A percentile compares a stretch with the other conserved stretches of the same genome.
phyloP scores from a whole-genome alignment of 2,888 invertebrate species.

The Cremastinae sp. region DNA sequence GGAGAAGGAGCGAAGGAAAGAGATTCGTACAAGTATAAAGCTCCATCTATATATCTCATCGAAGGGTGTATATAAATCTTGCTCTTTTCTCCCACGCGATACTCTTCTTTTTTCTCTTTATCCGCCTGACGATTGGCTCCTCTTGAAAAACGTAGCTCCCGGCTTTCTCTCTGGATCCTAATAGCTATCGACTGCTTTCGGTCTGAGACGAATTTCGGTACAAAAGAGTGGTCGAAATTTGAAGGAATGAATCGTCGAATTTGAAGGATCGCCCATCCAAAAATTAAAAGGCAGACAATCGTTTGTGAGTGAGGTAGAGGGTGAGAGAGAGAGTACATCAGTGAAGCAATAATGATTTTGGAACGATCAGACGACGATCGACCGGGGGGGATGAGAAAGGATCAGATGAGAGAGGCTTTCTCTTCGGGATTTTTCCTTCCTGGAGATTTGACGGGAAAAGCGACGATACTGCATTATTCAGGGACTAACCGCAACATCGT shows the following conservation, averaged over 20 bases:
- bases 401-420: constrained; percentile 32
- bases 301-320: not conserved
- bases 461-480: constrained; percentile 60
- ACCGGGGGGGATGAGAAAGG: constrained; percentile 14
- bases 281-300: too few relatives aligned
- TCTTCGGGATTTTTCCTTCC: constrained; percentile 17
- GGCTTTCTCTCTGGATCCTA: constrained; percentile 8
- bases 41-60: constrained; percentile 2
- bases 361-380: constrained; percentile 35
- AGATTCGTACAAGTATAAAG: constrained; percentile 11
- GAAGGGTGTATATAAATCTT: constrained; percentile 21
- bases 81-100: constrained; percentile 63
- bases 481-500: constrained; percentile 55
- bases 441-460: constrained; percentile 39
- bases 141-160: constrained; percentile 49
- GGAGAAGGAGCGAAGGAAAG: constrained; percentile 11
- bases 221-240: not conserved
- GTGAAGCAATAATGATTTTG: constrained; percentile 13
- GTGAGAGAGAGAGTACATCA: not conserved
- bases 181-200: constrained; percentile 13
- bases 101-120: constrained; percentile 42
- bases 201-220: constrained; percentile 28
- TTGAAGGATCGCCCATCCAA: too few relatives aligned
- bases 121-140: constrained; percentile 57
- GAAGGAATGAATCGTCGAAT: too few relatives aligned